phyloP scores from a whole-genome alignment of 1,140 invertebrate genomes.

The Zaprionus vittiger region DNA sequence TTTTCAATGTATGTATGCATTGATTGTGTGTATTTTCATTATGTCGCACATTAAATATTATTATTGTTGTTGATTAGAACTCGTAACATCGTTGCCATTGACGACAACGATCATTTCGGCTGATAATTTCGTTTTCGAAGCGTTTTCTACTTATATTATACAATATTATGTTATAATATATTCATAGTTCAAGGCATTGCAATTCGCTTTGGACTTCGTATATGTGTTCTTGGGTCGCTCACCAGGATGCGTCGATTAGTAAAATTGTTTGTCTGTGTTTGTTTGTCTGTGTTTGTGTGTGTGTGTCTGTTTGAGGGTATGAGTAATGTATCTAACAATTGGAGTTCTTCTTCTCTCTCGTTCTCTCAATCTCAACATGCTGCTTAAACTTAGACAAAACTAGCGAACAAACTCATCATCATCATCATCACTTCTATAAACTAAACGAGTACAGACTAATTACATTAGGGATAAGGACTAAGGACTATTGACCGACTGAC shows the following conservation, averaged over 20 bases:
- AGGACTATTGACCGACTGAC: constrained; percentile 17
- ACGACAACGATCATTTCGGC: constrained; percentile 52
- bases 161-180: constrained; percentile 50
- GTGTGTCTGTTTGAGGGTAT: constrained; percentile 1
- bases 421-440: constrained; percentile 52
- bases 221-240: constrained; percentile 43
- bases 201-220: constrained; percentile 45
- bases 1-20: constrained; percentile 12
- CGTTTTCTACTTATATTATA: constrained; percentile 64
- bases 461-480: constrained; percentile 56
- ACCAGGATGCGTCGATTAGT: constrained; percentile 69
- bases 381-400: constrained; percentile 76
- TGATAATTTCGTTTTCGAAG: constrained; percentile 66
- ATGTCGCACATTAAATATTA: constrained; percentile 12
- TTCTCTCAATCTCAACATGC: constrained; percentile 69
- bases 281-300: constrained; percentile 28
- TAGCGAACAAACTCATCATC: constrained; percentile 59
- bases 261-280: constrained; percentile 8
- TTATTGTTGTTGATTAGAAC: constrained; percentile 66
- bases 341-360: constrained; percentile 23
- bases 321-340: constrained; percentile 62
- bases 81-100: constrained; percentile 50
- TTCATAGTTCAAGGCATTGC: constrained; percentile 53
- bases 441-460: constrained; percentile 75
- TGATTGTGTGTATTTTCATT: constrained; percentile 18